phyloP scores from a whole-genome alignment of 64 coral and sea anemone species.

The Orbicella faveolata region DNA sequence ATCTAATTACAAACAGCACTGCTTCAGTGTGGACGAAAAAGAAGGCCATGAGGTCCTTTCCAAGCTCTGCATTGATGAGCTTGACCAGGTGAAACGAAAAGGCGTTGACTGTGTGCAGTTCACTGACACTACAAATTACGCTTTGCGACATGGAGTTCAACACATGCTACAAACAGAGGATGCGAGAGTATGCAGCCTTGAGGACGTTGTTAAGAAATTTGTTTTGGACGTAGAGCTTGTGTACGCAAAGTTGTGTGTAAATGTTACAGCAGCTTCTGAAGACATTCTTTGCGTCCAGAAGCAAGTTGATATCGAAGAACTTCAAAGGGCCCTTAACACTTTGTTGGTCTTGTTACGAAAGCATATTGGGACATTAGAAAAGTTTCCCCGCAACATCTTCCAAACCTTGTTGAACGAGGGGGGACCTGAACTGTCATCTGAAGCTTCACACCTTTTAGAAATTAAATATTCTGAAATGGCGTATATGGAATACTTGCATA shows the following conservation, averaged over 20 bases:
- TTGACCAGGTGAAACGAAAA: background rate
- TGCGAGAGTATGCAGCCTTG: background rate
- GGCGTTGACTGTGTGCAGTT: background rate
- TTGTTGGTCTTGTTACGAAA: background rate
- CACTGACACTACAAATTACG: slow-evolving; percentile 4
- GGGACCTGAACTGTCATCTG: too few relatives aligned
- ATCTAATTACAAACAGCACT: background rate
- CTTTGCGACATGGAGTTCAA: background rate
- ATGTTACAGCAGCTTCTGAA: background rate
- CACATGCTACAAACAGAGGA: background rate
- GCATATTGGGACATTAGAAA: background rate
- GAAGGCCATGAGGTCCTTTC: slow-evolving; percentile 6
- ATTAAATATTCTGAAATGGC: too few relatives aligned
- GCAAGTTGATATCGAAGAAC: background rate
- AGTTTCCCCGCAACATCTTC: background rate
- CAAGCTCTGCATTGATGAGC: background rate
- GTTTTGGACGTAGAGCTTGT: background rate
- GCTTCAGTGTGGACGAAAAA: background rate
- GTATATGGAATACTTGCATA: too few relatives aligned
- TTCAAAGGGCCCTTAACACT: background rate
- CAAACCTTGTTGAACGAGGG: background rate
- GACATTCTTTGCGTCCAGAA: background rate
- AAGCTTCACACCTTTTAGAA: too few relatives aligned
- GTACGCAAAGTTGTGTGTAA: background rate
- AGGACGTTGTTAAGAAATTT: background rate